Evolutionary conservation across 2,113 vertebrate species (phyloP).

Genomic region (Daphoenositta chrysoptera): DNA sequence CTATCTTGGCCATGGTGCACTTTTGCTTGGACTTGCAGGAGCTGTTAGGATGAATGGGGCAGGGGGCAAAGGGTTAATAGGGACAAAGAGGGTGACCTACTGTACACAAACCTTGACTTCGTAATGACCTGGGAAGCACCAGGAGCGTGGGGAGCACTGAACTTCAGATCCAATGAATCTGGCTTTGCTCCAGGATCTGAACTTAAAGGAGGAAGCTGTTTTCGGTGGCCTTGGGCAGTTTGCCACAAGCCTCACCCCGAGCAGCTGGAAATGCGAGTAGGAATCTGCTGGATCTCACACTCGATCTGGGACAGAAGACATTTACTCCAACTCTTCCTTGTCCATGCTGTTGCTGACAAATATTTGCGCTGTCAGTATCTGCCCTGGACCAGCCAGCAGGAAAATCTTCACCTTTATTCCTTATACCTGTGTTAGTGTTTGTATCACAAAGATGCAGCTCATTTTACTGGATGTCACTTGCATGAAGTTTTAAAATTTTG

Average conservation of each 20-base stretch:
- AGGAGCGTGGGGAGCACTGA: background rate
- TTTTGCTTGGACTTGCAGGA: background rate
- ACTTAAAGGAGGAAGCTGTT: background rate
- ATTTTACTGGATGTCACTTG: background rate
- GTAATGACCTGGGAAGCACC: background rate
- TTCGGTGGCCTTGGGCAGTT: background rate
- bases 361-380: accelerated
- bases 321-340: background rate
- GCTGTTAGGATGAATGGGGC: background rate
- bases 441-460: background rate
- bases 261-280: background rate
- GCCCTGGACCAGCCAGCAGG: background rate
- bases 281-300: background rate
- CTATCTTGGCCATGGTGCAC: no score
- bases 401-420: background rate
- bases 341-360: background rate
- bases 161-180: background rate
- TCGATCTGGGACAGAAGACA: background rate
- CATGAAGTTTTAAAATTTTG: background rate
- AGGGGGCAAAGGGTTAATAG: background rate
- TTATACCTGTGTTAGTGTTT: background rate
- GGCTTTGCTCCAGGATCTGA: background rate
- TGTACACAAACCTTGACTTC: background rate
- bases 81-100: background rate
- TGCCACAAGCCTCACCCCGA: background rate